Evolutionary conservation across 2,888 invertebrate species (phyloP).

Genomic region (Drosophila parthenogenetica): DNA sequence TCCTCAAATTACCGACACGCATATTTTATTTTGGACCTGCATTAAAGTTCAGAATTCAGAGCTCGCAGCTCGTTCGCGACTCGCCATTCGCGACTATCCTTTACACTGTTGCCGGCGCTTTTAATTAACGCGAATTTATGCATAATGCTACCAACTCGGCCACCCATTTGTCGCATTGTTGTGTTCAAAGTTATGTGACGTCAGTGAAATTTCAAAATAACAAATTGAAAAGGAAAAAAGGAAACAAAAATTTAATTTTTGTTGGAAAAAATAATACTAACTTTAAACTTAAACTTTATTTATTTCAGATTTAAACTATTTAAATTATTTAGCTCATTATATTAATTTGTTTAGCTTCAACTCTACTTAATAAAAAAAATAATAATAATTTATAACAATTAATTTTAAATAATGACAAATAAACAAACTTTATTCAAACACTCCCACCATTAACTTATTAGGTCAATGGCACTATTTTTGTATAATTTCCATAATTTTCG

Average conservation of each 20-base stretch:
- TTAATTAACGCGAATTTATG: slow-evolving; percentile 80
- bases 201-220: slow-evolving; percentile 53
- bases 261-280: too few relatives aligned
- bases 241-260: too few relatives aligned
- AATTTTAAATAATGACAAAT: neutral
- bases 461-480: slow-evolving; percentile 16
- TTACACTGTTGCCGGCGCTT: slow-evolving; percentile 69
- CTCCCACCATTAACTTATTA: slow-evolving; percentile 35
- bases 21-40: slow-evolving; percentile 75
- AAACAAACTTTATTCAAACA: neutral
- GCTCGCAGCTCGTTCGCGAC: neutral
- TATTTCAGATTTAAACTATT: too few relatives aligned
- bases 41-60: slow-evolving; percentile 52
- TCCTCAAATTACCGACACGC: slow-evolving; percentile 79
- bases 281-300: too few relatives aligned
- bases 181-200: slow-evolving; percentile 54
- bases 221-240: slow-evolving; percentile 46
- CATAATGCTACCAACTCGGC: slow-evolving; percentile 53
- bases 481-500: slow-evolving; percentile 20
- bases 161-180: neutral
- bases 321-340: too few relatives aligned
- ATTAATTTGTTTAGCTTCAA: too few relatives aligned
- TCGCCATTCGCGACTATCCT: slow-evolving; percentile 38
- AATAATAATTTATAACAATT: too few relatives aligned
- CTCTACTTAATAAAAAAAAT: too few relatives aligned